phyloP scores from a whole-genome alignment of 2,888 invertebrate species.

The Machimus rusticus region DNA sequence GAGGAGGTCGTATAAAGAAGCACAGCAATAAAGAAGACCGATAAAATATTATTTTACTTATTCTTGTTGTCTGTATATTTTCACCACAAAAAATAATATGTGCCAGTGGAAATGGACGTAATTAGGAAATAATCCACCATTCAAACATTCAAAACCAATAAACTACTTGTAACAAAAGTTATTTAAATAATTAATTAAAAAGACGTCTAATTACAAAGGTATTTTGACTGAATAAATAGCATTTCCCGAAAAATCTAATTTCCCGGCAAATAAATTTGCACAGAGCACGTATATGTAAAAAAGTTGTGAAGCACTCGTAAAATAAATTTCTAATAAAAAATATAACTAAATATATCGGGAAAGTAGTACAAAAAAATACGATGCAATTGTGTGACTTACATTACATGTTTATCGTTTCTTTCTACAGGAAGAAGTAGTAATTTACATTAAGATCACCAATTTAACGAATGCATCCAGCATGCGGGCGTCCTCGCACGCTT shows the following conservation, averaged over 20 bases:
- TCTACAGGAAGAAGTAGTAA: slow-evolving; percentile 41
- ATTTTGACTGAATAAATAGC: background rate
- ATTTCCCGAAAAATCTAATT: background rate
- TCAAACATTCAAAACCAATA: slow-evolving; percentile 42
- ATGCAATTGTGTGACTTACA: background rate
- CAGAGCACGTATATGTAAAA: background rate
- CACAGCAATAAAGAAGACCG: background rate
- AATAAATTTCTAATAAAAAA: background rate
- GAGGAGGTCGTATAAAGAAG: background rate
- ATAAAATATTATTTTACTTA: background rate
- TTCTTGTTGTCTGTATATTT: background rate
- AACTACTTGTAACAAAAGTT: background rate
- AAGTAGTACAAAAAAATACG: background rate
- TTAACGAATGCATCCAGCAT: background rate
- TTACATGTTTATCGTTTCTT: background rate
- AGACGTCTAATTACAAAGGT: background rate
- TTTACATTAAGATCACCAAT: slow-evolving; percentile 27
- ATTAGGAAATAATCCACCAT: slow-evolving; percentile 5
- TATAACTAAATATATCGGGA: background rate
- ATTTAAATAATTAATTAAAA: slow-evolving; percentile 10
- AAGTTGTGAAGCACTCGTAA: background rate
- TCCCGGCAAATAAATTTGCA: background rate
- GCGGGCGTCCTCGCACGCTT: background rate
- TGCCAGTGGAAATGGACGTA: background rate
- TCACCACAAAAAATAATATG: background rate